These are phyloP conservation scores for Procambarus virginalis DNA, from an alignment of 1,140 invertebrate genomes.

Conservation along the genomic window DNA sequence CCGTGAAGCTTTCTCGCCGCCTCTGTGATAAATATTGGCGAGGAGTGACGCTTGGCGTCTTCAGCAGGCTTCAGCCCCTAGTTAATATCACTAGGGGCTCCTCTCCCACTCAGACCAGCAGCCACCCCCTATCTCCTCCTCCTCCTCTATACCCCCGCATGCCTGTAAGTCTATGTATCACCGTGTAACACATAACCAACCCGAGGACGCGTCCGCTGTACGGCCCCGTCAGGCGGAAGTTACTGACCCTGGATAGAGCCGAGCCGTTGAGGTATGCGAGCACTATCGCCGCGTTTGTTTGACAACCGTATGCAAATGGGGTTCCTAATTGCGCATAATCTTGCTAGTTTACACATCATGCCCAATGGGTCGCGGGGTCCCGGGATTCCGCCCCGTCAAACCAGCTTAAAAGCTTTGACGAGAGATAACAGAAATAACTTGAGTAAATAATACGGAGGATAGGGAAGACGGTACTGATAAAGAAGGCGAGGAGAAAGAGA, in stretches of 20 bases:
- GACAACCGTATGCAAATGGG: slow-evolving; percentile 35
- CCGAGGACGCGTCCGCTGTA: neutral
- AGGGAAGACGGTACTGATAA: too few species aligned
- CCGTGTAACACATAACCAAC: slow-evolving; percentile 6
- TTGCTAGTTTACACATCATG: slow-evolving; percentile 1
- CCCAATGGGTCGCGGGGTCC: neutral
- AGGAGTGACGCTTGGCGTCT: neutral
- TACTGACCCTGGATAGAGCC: neutral
- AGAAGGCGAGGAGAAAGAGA: too few species aligned
- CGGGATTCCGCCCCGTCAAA: too few species aligned
- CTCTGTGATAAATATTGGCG: neutral
- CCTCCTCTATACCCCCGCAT: neutral
- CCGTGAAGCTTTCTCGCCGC: neutral
- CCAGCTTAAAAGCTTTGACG: too few species aligned
- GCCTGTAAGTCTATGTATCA: neutral
- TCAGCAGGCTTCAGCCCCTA: too few species aligned
- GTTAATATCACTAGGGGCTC: too few species aligned
- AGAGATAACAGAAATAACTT: too few species aligned
- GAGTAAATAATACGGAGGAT: too few species aligned
- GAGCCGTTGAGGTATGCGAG: slow-evolving; percentile 3
- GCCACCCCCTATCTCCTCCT: neutral
- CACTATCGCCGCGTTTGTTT: slow-evolving; percentile 13
- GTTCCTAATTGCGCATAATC: slow-evolving; percentile 32
- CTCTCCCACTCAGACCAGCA: neutral
- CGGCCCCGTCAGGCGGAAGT: neutral